Conservation (phyloP, 2,797 vertebrate species). For the Hybognathus amarus region DNA sequence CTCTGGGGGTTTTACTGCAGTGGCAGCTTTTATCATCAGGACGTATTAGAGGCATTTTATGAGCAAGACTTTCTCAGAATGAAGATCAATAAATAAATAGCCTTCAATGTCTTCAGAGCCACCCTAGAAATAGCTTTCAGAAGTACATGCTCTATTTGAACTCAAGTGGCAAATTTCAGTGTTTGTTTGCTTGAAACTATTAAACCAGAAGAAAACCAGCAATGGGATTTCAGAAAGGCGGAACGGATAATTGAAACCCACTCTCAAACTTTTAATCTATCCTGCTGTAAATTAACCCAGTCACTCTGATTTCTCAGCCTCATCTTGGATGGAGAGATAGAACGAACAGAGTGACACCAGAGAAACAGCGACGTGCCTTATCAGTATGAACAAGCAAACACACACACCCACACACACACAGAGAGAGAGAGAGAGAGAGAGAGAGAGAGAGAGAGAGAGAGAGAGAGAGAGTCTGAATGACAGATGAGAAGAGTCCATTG, state of each 20-base stretch:
- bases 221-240: conserved; percentile 13
- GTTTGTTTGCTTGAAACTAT: conserved; percentile 36
- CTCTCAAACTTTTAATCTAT: conserved; percentile 41
- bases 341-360: not conserved
- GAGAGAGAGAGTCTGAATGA: not conserved
- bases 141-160: not conserved
- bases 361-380: conserved; percentile 10
- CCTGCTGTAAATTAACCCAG: conserved; percentile 14
- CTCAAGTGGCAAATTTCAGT: not conserved
- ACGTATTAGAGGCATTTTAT: conserved; percentile 24
- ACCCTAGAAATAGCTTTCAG: not conserved
- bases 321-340: conserved; percentile 10
- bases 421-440: not conserved
- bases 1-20: conserved; percentile 1
- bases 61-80: conserved; percentile 23
- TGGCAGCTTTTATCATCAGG: not conserved
- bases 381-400: conserved; percentile 26
- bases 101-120: conserved; percentile 11
- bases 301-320: conserved; percentile 21
- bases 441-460: too few relatives aligned
- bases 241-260: conserved; percentile 37
- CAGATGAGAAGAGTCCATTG: conserved; percentile 12
- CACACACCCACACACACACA: not conserved
- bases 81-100: conserved; percentile 33
- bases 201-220: conserved; percentile 16